Evolutionary conservation across 2,113 vertebrate genomes (phyloP).

Genomic region (Zootoca vivipara): DNA sequence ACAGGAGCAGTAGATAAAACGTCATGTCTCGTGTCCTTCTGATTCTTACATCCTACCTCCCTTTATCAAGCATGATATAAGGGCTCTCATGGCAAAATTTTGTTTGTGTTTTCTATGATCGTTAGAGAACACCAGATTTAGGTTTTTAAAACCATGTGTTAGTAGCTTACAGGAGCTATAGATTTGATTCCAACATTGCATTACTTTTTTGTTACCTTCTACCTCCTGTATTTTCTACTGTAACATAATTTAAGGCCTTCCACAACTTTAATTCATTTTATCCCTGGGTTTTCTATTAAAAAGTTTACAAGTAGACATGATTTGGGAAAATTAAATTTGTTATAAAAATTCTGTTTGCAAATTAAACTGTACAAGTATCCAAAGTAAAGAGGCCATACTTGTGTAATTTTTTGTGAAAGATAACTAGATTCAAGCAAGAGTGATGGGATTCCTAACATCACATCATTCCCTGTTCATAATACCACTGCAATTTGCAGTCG

Average conservation of each 20-base stretch:
- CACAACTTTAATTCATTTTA: constrained; percentile 77
- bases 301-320: constrained; percentile 75
- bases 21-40: constrained; percentile 78
- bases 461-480: not conserved
- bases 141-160: constrained; percentile 79
- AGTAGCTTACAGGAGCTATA: constrained; percentile 79
- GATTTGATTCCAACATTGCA: constrained; percentile 79
- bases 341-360: constrained; percentile 75
- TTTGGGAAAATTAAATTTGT: constrained; percentile 66
- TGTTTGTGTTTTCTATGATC: constrained; percentile 78
- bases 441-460: not conserved
- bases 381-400: constrained; percentile 46
- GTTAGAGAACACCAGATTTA: constrained; percentile 72
- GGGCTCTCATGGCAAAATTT: constrained; percentile 83
- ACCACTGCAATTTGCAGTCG: not conserved
- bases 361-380: constrained; percentile 72
- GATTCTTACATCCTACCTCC: constrained; percentile 85
- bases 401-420: constrained; percentile 50
- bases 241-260: constrained; percentile 89
- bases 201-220: constrained; percentile 84
- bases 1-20: constrained; percentile 87
- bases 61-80: constrained; percentile 86
- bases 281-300: constrained; percentile 79
- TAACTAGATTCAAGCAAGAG: constrained; percentile 1
- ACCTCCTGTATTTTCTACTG: constrained; percentile 89